phyloP scores from a whole-genome alignment of 2,888 invertebrate species.

The Tipula confusa region DNA sequence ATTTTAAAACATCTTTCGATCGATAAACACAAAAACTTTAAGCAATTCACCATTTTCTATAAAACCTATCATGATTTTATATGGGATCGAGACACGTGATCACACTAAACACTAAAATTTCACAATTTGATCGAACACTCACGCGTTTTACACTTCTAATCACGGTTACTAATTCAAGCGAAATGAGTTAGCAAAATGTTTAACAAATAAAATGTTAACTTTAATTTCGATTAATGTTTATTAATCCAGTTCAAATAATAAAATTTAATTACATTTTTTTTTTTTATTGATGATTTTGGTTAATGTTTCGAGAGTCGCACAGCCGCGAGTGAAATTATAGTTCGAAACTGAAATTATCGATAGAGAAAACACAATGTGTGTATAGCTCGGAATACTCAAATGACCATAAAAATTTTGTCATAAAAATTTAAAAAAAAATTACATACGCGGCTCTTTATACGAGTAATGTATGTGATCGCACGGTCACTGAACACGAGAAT shows the following conservation, averaged over 20 bases:
- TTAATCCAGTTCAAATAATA: background rate
- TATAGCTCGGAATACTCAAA: background rate
- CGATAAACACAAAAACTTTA: background rate
- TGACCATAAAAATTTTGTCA: background rate
- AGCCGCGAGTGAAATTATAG: background rate
- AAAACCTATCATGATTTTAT: background rate
- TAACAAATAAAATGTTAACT: no score
- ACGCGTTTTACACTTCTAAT: background rate
- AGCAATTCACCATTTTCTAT: conserved; percentile 27
- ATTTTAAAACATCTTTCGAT: conserved; percentile 8
- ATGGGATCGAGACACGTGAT: background rate
- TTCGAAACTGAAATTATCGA: background rate
- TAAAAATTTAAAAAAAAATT: background rate
- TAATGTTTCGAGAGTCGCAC: background rate
- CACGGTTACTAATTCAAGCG: background rate
- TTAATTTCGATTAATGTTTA: background rate
- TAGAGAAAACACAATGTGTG: background rate
- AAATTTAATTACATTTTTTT: background rate
- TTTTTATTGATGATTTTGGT: background rate
- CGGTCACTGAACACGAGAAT: background rate
- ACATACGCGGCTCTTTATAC: background rate
- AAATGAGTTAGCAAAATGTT: background rate
- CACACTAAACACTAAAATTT: background rate
- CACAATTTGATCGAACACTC: background rate
- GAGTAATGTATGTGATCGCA: background rate